phyloP scores from a whole-genome alignment of 1,140 invertebrate genomes.

The Papilio xuthus region DNA sequence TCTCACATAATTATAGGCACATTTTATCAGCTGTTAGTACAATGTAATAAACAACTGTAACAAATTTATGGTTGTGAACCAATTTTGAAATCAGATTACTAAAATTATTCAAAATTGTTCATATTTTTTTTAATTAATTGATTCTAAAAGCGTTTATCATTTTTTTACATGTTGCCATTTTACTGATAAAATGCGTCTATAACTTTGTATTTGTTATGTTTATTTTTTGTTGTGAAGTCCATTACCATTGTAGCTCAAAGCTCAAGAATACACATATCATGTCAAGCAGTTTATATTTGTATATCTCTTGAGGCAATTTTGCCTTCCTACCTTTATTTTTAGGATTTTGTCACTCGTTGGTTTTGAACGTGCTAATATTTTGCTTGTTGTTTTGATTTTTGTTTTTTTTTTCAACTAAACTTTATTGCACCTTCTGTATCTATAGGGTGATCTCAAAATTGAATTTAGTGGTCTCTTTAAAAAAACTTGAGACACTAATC shows the following conservation, averaged over 20 bases:
- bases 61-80: constrained; percentile 13
- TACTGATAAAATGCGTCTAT: constrained; percentile 42
- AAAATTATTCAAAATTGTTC: background rate
- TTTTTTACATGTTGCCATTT: background rate
- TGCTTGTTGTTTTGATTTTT: constrained; percentile 22
- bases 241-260: constrained; percentile 70
- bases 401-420: constrained; percentile 16
- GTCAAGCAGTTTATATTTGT: constrained; percentile 44
- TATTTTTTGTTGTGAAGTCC: constrained; percentile 61
- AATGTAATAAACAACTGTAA: no score
- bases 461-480: background rate
- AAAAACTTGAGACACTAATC: background rate
- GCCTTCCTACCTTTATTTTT: constrained; percentile 39
- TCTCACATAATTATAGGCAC: background rate
- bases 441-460: constrained; percentile 26
- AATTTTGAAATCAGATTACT: background rate
- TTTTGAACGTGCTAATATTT: constrained; percentile 30
- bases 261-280: constrained; percentile 76
- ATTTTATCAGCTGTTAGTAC: background rate
- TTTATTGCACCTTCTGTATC: constrained; percentile 12
- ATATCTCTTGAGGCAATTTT: constrained; percentile 38
- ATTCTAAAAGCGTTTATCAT: background rate
- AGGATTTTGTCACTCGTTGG: constrained; percentile 42
- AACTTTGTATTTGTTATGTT: constrained; percentile 39
- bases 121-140: background rate